A percentile compares a stretch with the other conserved stretches of the same genome.
These are phyloP conservation scores for Melinaea marsaeus DNA, from an alignment of 2,888 invertebrate genomes.

Conservation along the genomic window DNA sequence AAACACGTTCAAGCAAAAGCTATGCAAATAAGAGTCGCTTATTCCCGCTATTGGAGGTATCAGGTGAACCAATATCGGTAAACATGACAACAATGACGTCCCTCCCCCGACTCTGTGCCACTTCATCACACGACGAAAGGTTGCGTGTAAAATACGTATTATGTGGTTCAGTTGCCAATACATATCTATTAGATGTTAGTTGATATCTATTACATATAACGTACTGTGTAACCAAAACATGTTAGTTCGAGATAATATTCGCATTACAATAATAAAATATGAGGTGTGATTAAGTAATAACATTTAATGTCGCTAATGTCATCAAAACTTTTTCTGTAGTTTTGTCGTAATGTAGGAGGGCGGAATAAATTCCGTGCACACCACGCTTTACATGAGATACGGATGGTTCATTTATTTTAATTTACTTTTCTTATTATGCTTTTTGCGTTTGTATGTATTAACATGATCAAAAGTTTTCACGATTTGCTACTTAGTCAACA, in stretches of 20 bases:
- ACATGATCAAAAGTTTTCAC: neutral
- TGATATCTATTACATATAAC: neutral
- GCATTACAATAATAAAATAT: slow-evolving; percentile 2
- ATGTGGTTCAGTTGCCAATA: neutral
- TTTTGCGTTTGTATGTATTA: too few relatives aligned
- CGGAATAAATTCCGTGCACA: neutral
- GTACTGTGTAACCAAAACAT: neutral
- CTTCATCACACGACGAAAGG: slow-evolving; percentile 5
- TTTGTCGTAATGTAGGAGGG: neutral
- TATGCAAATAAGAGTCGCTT: slow-evolving; percentile 8
- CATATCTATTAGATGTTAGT: neutral
- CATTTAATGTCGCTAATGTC: neutral
- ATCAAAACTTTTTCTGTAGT: neutral
- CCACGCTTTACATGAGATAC: neutral
- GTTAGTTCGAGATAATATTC: neutral
- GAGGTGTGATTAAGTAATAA: slow-evolving; percentile 8
- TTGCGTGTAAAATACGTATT: neutral
- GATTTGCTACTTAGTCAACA: too few relatives aligned
- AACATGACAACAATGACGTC: slow-evolving; percentile 10
- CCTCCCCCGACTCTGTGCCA: neutral
- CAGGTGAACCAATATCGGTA: slow-evolving; percentile 7
- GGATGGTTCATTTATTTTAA: neutral
- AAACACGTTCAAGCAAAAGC: slow-evolving; percentile 5
- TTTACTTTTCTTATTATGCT: neutral
- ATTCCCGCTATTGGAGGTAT: slow-evolving; percentile 6